phyloP scores from a whole-genome alignment of 2,797 vertebrate genomes.

The Oreochromis grahami region DNA sequence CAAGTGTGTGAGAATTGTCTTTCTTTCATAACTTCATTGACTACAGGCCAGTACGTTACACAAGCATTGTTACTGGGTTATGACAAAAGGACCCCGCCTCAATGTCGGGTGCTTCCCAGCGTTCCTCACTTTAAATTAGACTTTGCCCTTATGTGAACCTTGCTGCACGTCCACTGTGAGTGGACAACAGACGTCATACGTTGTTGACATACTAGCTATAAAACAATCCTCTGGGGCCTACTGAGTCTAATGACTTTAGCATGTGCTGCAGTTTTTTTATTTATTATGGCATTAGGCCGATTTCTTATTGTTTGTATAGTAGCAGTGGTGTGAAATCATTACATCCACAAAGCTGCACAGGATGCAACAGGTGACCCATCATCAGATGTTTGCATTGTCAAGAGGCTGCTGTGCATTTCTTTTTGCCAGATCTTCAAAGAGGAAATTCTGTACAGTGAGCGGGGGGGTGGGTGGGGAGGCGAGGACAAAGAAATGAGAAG shows the following conservation, averaged over 20 bases:
- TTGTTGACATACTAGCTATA: conserved; percentile 47
- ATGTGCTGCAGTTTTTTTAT: conserved; percentile 28
- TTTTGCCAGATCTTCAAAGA: neutral
- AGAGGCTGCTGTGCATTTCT: neutral
- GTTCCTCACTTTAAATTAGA: conserved; percentile 19
- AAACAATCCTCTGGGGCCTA: conserved; percentile 49
- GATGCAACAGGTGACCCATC: conserved; percentile 45
- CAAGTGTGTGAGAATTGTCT: neutral
- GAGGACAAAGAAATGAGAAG: neutral
- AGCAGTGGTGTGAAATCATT: neutral
- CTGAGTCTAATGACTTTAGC: conserved; percentile 55
- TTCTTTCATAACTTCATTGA: neutral
- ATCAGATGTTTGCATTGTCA: neutral
- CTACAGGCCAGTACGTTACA: neutral
- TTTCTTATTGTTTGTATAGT: conserved; percentile 46
- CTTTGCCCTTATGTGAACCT: conserved; percentile 41
- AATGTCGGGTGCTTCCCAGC: conserved; percentile 8
- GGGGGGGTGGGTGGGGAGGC: neutral
- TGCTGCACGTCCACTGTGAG: neutral
- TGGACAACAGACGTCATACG: conserved; percentile 40
- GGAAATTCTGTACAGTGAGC: neutral
- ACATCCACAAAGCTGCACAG: conserved; percentile 11
- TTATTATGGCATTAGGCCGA: conserved; percentile 20
- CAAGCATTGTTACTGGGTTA: conserved; percentile 25
- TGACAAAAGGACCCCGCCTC: conserved; percentile 29